These are phyloP conservation scores for Rhamphomyia laevipes DNA, from an alignment of 2,888 invertebrate genomes.

Conservation along the genomic window DNA sequence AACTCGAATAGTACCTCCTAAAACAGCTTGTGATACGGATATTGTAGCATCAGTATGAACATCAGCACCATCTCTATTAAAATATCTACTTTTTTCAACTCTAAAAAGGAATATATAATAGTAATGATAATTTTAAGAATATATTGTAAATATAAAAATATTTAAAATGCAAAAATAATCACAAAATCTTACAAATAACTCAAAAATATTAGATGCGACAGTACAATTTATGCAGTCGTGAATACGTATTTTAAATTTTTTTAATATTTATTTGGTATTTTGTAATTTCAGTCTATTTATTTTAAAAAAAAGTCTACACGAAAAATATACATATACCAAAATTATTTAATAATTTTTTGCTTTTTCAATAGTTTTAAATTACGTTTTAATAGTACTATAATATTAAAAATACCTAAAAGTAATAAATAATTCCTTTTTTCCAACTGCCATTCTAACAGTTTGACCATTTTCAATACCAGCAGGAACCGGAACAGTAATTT, in stretches of 20 bases:
- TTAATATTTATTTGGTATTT: too few relatives aligned
- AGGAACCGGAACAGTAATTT: conserved; percentile 87
- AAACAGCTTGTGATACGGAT: conserved; percentile 79
- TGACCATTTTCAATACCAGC: conserved; percentile 96
- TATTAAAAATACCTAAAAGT: conserved; percentile 49
- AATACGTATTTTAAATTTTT: too few relatives aligned
- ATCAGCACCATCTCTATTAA: conserved; percentile 86
- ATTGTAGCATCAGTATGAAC: conserved; percentile 90
- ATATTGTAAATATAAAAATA: neutral
- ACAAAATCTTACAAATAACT: too few relatives aligned
- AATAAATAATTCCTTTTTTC: conserved; percentile 82
- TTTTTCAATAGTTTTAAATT: too few relatives aligned
- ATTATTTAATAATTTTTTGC: too few relatives aligned
- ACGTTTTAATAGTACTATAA: neutral
- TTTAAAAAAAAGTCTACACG: too few relatives aligned
- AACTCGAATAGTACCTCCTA: conserved; percentile 86
- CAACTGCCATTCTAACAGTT: conserved; percentile 87
- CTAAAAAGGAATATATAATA: conserved; percentile 33
- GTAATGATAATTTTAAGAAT: neutral
- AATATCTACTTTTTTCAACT: conserved; percentile 80
- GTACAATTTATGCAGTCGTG: too few relatives aligned
- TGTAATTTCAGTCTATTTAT: too few relatives aligned
- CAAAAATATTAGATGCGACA: too few relatives aligned
- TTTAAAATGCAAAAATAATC: neutral
- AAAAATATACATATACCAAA: too few relatives aligned